Evolutionary conservation across 2,888 invertebrate genomes (phyloP).

Genomic region (Theretra japonica): DNA sequence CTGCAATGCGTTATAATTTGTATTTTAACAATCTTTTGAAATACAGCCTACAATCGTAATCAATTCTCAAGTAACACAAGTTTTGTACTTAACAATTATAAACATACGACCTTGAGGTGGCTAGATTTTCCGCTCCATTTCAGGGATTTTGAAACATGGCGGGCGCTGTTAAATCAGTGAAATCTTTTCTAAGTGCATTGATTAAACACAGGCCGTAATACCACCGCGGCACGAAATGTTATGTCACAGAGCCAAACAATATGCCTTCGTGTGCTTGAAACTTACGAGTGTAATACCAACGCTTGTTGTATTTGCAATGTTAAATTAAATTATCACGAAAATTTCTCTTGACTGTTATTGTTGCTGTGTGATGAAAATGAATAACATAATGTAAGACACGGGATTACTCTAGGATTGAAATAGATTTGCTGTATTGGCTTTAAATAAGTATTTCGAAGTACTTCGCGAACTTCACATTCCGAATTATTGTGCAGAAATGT

Average conservation of each 20-base stretch:
- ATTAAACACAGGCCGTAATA: slow-evolving; percentile 29
- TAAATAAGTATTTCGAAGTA: too few relatives aligned
- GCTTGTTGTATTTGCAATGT: neutral
- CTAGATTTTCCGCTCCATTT: slow-evolving; percentile 65
- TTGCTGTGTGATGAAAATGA: neutral
- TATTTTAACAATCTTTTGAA: too few relatives aligned
- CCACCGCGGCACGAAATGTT: slow-evolving; percentile 37
- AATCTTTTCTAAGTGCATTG: slow-evolving; percentile 47
- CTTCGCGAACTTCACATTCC: too few relatives aligned
- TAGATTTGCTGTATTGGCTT: too few relatives aligned
- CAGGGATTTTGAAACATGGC: slow-evolving; percentile 55
- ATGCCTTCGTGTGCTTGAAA: neutral
- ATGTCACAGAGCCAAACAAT: slow-evolving; percentile 39
- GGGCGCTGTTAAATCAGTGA: slow-evolving; percentile 46
- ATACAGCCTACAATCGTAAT: neutral
- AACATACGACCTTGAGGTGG: slow-evolving; percentile 55
- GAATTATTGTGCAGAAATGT: too few relatives aligned
- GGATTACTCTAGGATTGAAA: too few relatives aligned
- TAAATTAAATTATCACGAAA: neutral
- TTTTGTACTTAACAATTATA: slow-evolving; percentile 9
- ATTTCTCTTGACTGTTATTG: neutral
- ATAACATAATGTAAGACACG: too few relatives aligned
- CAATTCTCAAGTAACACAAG: neutral
- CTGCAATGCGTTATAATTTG: too few relatives aligned
- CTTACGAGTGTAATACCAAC: neutral